These are phyloP conservation scores for Mactra quadrangularis DNA, from an alignment of 1,140 invertebrate species.

Conservation along the genomic window DNA sequence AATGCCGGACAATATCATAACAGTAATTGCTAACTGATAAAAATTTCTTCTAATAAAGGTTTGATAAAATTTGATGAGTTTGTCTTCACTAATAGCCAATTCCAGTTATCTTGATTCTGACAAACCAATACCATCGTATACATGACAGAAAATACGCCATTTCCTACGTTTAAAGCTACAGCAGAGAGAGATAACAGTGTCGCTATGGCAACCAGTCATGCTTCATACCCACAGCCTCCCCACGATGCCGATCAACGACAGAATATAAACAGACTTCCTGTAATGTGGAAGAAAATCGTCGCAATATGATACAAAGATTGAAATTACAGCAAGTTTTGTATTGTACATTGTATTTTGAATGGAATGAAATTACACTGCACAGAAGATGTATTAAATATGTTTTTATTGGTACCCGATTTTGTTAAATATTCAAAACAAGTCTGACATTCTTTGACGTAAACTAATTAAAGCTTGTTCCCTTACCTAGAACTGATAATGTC, in stretches of 20 bases:
- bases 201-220: conserved; percentile 59
- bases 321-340: conserved; percentile 23
- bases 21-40: too few species aligned
- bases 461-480: too few species aligned
- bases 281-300: background rate
- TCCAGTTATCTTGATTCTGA: conserved; percentile 26
- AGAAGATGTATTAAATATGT: conserved; percentile 10
- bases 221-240: conserved; percentile 52
- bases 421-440: too few species aligned
- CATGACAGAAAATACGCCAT: conserved; percentile 54
- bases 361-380: conserved; percentile 6
- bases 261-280: conserved; percentile 41
- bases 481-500: too few species aligned
- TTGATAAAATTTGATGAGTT: conserved; percentile 35
- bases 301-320: conserved; percentile 36
- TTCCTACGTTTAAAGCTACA: conserved; percentile 53
- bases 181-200: conserved; percentile 42
- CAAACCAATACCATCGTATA: conserved; percentile 47
- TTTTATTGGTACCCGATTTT: background rate
- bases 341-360: too few species aligned
- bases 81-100: conserved; percentile 36
- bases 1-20: background rate
- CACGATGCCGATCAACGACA: conserved; percentile 21
- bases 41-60: conserved; percentile 27
- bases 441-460: too few species aligned